These are phyloP conservation scores for Drosophila serrata DNA, from an alignment of 1,140 invertebrate genomes.

Conservation along the genomic window DNA sequence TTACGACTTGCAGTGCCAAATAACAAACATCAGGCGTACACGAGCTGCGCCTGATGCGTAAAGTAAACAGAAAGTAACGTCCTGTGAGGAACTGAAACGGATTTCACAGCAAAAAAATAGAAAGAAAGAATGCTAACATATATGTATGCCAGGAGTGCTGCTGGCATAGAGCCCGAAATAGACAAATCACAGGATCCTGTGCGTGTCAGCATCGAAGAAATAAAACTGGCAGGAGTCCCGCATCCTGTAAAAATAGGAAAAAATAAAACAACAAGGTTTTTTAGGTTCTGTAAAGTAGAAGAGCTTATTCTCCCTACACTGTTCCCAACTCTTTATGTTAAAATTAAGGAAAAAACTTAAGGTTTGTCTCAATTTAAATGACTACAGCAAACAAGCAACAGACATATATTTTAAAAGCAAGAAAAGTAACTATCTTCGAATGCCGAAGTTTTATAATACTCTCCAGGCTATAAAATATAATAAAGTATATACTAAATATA, in stretches of 20 bases:
- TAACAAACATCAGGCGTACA: conserved; percentile 44
- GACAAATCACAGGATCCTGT: conserved; percentile 27
- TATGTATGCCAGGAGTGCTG: conserved; percentile 22
- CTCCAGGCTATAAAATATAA: too few relatives aligned
- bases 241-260: background rate
- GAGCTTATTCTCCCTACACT: too few relatives aligned
- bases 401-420: background rate
- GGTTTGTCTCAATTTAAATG: background rate
- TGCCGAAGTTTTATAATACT: too few relatives aligned
- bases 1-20: conserved; percentile 54
- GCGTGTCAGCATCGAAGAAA: conserved; percentile 19
- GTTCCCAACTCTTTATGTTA: background rate
- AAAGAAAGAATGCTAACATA: background rate
- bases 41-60: conserved; percentile 37
- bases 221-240: conserved; percentile 10
- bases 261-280: background rate
- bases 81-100: conserved; percentile 21
- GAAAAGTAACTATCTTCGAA: too few relatives aligned
- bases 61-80: conserved; percentile 39
- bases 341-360: background rate
- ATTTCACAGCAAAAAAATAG: conserved; percentile 28
- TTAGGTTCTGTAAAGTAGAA: background rate
- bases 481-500: too few relatives aligned
- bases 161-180: conserved; percentile 26
- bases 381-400: too few relatives aligned